Evolutionary conservation across 2,888 invertebrate species (phyloP), one percentile per base, ranked within the genome.

Genomic region (Lissocephala sabroskyi): DNA sequence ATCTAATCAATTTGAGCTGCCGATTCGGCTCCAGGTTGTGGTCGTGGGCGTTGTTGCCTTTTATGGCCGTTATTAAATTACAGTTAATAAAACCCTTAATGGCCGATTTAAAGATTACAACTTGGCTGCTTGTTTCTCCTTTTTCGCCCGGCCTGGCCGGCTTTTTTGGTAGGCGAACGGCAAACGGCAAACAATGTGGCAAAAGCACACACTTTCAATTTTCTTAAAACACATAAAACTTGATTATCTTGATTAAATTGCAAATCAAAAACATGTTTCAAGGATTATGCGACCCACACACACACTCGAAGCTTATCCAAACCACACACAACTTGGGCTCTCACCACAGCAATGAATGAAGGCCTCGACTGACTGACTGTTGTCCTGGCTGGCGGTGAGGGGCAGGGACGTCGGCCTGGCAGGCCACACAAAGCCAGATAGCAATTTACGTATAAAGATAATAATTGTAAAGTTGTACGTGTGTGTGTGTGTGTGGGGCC

Each of bases 171-270:
- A n/a, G n/a, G n/a, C n/a, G n/a, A n/a, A n/a, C n/a, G n/a, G n/a
- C n/a, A n/a, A n/a, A n/a, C 49, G 36, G 54, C 65, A 68, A 74
- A 70, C 75, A 77, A 59, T 59, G 55, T 54, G 65, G 77, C 68
- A 56, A 62, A n/a, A 70, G 74, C 63, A 65, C 75, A n/a, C n/a
- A 73, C 78, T 73, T 73, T 73, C 71, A 77, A 77, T 73, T 73
- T 73, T 77, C 75, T 62, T 59, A 64, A 62, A 70, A 77, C 78
- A 77, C 74, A 71, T 75, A 73, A 75, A 77, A 73, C 73, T 77
- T 73, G 78, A 73, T 73, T 73, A 73, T 77, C 78, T 73, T 78
- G 78, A 73, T 73, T 78, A 78, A 77, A 73, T 73, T 73, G 73
- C 73, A 73, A 77, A 73, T 78, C 73, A 77, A 73, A 78, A 78